Evolutionary conservation across 2,797 vertebrate genomes (phyloP), one percentile per base, ranked within the genome.

Genomic region (Odontamblyopus rebecca): DNA sequence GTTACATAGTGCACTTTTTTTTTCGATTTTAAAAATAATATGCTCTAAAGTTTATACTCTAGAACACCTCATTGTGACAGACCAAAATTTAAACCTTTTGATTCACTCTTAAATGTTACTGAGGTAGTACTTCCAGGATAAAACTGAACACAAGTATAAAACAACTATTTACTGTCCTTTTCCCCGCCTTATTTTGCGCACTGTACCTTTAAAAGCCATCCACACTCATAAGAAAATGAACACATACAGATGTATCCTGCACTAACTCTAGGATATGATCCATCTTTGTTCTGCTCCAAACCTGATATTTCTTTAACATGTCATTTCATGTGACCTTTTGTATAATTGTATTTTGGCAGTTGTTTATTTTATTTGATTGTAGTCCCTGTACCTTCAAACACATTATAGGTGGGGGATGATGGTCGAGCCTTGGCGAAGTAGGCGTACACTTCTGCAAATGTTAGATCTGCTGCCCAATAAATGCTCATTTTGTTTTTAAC

Each of bases 381-480:
- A 56, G 72, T 35, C 73, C 79, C 29, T 48, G 12, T 4, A 26
- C 23, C 23, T 26, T 1, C 23, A 62, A 80, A 73, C 68, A 15
- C 1, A 4, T 29, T 61, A 27, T 56, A 16, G 73, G 53, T 81
- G 54, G 38, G 29, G 76, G 70, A 15, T 73, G 70, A 75, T 78
- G 74, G 67, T 80, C 68, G 61, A 59, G 35, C 59, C 38, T n/a
- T 65, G 70, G 63, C 23, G 65, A 69, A 73, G 67, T 59, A 70
- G 30, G 18, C 60, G 2, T 38, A 61, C 67, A 77, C 73, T 63
- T 82, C 53, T 82, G 74, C 81, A 83, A 68, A 27, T 50, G 50
- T 83, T 85, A 73, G 61, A 75, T 29, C 75, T 86, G 73, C 70
- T 84, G 78, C 75, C 72, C 65, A 93, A 92, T 92, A 93, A 93